These are phyloP conservation scores for Blomia tropicalis DNA, from an alignment of 2,888 invertebrate genomes.

Conservation along the genomic window DNA sequence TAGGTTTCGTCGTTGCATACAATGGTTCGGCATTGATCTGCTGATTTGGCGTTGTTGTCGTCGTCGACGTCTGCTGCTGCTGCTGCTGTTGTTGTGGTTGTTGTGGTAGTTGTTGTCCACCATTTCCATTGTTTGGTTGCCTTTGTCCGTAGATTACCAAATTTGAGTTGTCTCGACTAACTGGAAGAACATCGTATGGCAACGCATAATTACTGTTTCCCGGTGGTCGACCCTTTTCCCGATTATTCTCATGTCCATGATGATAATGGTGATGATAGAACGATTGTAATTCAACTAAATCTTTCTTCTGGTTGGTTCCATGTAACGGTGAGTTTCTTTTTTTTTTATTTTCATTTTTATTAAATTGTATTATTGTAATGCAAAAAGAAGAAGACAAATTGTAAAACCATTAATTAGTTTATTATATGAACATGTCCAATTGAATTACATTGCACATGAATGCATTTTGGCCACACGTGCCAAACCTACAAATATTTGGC, in stretches of 20 bases:
- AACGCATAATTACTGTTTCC: slow-evolving; percentile 4
- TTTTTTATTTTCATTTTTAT: not conserved
- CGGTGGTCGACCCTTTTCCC: not conserved
- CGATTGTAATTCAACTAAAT: slow-evolving; percentile 7
- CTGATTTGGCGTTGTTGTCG: not conserved
- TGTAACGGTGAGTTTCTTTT: not conserved
- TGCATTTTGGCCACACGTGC: too few species aligned
- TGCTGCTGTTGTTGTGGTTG: too few species aligned
- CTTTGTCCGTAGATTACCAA: slow-evolving; percentile 12
- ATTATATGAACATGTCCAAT: too few species aligned
- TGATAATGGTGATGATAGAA: slow-evolving; percentile 9
- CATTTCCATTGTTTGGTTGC: not conserved
- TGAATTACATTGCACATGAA: too few species aligned
- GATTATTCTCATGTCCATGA: not conserved
- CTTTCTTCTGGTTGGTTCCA: not conserved
- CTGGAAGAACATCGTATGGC: slow-evolving; percentile 16
- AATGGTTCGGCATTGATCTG: not conserved
- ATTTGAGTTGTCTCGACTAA: not conserved
- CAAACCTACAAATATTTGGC: too few species aligned
- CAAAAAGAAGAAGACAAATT: not conserved
- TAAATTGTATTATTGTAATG: too few species aligned
- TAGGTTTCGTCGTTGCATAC: not conserved
- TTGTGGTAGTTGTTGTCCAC: too few species aligned
- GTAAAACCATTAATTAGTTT: too few species aligned
- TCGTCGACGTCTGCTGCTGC: too few species aligned